Base-by-base conservation (phyloP, 2,797 vertebrate species). In the Rhabdophis nuchalis region DNA sequence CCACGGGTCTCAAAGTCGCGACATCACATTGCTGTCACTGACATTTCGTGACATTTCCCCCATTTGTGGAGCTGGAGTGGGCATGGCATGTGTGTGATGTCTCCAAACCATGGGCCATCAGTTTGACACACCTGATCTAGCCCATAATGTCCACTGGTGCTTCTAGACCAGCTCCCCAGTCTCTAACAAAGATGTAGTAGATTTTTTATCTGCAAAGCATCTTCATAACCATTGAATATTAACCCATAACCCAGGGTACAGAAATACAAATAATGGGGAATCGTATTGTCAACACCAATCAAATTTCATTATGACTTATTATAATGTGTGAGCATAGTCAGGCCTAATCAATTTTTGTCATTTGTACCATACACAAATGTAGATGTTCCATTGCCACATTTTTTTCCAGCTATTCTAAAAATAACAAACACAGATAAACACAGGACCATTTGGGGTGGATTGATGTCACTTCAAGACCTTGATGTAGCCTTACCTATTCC, bases 401-500 rank as follows among this genome's bases (percentile, higher is more conserved):
- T 57, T 64, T 18, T 8, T 12, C 0, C 32, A 10, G 23, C 68
- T 27, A 29, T 25, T 52, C 52, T 77, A 77, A 25, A 20, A 56
- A 13, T 32, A 20, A 41, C n/a, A 87, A 57, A 87, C 56, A 36
- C 50, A 46, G 41, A 20, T 6, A 46, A 50, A 11, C 29, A 50
- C 50, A 14, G 64, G 18, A 25, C 53, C 7, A 57, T 36, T 82
- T 58, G 29, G 41, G 72, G 9, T 50, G 46, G 20, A 52, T 20
- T 54, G 85, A 91, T 64, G 25, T 53, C 58, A 60, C 16, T 27
- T 8, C 61, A 52, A 87, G n/a, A 25, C 46, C 61, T n/a, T 64
- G 27, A 64, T 64, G 60, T n/a, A n/a, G 23, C 82, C 98, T 98
- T 95, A 99, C 99, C 99, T 96, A 98, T 98, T 95, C 97, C 98